phyloP scores from a whole-genome alignment of 2,797 vertebrate genomes.

The Diceros bicornis region DNA sequence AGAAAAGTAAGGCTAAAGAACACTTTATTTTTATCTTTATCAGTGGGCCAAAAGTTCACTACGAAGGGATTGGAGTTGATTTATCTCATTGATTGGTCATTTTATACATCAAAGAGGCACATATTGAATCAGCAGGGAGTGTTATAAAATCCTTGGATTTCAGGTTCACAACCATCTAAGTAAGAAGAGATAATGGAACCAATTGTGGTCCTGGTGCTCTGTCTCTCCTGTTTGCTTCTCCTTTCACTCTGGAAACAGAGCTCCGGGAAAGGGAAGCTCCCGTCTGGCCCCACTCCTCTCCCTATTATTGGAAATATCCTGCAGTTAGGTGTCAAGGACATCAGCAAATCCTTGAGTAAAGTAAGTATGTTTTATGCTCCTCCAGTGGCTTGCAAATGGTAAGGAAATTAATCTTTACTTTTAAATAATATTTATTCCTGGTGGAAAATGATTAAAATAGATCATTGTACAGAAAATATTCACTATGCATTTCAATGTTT shows the following conservation, averaged over 20 bases:
- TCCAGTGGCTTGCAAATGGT: too few species aligned
- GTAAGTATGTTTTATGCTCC: too few species aligned
- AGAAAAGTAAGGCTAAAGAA: not conserved
- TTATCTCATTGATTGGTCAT: not conserved
- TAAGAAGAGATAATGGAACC: not conserved
- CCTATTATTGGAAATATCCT: conserved; percentile 80
- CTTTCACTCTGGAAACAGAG: conserved; percentile 67
- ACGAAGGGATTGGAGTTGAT: too few species aligned
- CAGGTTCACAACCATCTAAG: not conserved
- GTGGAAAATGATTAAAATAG: too few species aligned
- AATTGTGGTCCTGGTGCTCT: conserved; percentile 71
- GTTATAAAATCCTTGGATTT: not conserved
- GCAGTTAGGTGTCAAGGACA: conserved; percentile 66
- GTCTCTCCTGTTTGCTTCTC: not conserved
- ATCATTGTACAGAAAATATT: too few species aligned
- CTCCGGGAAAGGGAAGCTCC: conserved; percentile 68
- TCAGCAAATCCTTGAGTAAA: conserved; percentile 34
- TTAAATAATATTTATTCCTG: too few species aligned
- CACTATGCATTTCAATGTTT: too few species aligned
- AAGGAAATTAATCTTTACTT: too few species aligned
- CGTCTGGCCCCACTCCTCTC: conserved; percentile 80
- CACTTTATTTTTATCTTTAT: not conserved
- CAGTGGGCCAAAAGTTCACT: not conserved
- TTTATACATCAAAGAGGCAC: not conserved
- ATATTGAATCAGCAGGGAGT: too few species aligned